Base-by-base conservation (phyloP, 2,797 vertebrate genomes). In the Brachymystax lenok region DNA sequence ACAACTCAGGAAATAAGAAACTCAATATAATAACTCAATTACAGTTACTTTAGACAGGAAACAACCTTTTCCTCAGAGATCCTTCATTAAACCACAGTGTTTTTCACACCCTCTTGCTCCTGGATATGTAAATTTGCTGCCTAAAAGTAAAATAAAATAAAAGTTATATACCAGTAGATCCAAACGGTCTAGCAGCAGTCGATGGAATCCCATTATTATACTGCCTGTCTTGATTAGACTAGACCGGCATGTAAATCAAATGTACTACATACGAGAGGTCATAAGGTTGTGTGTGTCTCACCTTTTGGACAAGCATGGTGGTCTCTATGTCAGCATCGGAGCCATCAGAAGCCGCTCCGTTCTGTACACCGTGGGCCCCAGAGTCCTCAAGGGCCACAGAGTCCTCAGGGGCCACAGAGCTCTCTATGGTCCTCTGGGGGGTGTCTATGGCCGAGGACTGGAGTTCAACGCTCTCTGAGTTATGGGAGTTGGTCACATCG, bases 381-480 rank as follows among this genome's bases (percentile, higher is more conserved):
- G 69, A 56, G 24, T 79, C 13, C 61, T 76, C 66, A 0, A 50
- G 75, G 76, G 54, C 76, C 77, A 83, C 80, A 78, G 3, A 17
- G 19, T n/a, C 13, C 61, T 76, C 66, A 0, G 51, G 75, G 76
- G 54, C 76, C 77, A 83, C 80, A 78, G 3, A 17, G 19, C 7
- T 92, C 3, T 91, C 86, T 0, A 91, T 89, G 83, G 91, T 87
- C 83, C 92, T 87, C 0, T 77, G 80, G 50, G 71, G 30, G 27
- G 74, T 56, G 27, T 79, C 83, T 5, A 27, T 84, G 5, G 84
- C 86, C 17, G 82, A 77, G 69, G 91, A 86, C 82, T 91, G 87
- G 2, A 83, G 77, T 5, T 93, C 92, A 85, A 91, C 56, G 52
- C 91, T 93, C 82, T 79, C 87, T 0, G 91, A 91, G 51, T 92